phyloP scores from a whole-genome alignment of 2,797 vertebrate species.

The Mycteria americana region DNA sequence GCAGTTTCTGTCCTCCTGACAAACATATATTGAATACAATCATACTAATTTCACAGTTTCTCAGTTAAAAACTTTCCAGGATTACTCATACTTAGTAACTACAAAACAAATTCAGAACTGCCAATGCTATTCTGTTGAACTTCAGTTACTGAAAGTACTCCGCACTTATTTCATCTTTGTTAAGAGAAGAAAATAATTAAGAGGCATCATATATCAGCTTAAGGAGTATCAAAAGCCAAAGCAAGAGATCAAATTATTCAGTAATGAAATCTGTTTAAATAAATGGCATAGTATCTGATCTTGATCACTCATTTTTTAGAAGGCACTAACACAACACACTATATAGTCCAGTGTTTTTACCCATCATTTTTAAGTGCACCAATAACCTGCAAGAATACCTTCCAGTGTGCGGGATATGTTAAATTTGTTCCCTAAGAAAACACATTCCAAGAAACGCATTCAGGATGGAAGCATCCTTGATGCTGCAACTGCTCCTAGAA shows the following conservation, averaged over 20 bases:
- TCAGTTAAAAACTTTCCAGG: not conserved
- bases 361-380: not conserved
- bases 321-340: not conserved
- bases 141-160: not conserved
- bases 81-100: conserved; percentile 34
- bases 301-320: not conserved
- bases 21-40: not conserved
- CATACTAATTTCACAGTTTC: not conserved
- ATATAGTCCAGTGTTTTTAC: not conserved
- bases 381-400: not conserved
- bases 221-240: not conserved
- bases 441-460: not conserved
- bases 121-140: not conserved
- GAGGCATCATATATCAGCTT: not conserved
- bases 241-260: not conserved
- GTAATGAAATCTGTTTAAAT: not conserved
- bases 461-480: not conserved
- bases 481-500: not conserved
- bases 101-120: not conserved
- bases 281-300: not conserved
- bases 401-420: not conserved
- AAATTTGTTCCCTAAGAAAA: not conserved
- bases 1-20: conserved; percentile 2
- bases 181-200: not conserved
- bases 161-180: not conserved